Conservation (phyloP, 2,888 invertebrate species). For the Caradrina kadenii region DNA sequence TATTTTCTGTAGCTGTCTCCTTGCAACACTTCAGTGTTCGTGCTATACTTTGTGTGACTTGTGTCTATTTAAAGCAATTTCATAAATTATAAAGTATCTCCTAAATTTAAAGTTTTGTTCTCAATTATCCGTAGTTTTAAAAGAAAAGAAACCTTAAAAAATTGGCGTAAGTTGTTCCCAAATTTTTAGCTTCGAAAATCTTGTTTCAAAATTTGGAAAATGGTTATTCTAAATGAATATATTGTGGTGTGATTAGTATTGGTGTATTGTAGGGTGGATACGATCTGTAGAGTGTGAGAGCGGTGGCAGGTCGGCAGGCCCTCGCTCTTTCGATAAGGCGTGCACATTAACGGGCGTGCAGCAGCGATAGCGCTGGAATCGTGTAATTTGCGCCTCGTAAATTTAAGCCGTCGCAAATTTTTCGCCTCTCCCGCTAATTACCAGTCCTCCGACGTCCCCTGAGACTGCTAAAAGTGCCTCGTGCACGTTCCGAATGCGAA, state of each 20-base stretch:
- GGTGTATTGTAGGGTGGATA: slow-evolving; percentile 76
- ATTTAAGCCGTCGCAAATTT: slow-evolving; percentile 90
- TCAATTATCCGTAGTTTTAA: neutral
- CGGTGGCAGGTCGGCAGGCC: slow-evolving; percentile 66
- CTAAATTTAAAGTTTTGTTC: no score
- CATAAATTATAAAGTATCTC: neutral
- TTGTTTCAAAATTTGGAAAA: neutral
- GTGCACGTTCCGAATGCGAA: slow-evolving; percentile 88
- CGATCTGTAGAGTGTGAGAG: slow-evolving; percentile 75
- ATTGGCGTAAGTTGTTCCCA: neutral
- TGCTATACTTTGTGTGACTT: neutral
- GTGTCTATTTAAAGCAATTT: neutral
- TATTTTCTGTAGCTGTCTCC: slow-evolving; percentile 9
- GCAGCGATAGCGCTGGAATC: slow-evolving; percentile 88
- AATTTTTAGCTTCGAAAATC: slow-evolving; percentile 5
- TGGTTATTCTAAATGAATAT: slow-evolving; percentile 8
- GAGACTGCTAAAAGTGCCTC: slow-evolving; percentile 88
- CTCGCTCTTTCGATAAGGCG: slow-evolving; percentile 85
- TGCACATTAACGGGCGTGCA: slow-evolving; percentile 87
- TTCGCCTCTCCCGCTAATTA: slow-evolving; percentile 90
- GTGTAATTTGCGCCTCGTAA: slow-evolving; percentile 91
- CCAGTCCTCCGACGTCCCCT: slow-evolving; percentile 87
- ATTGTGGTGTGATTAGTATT: slow-evolving; percentile 61
- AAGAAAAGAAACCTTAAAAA: slow-evolving; percentile 7
- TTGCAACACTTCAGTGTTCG: neutral